Percentiles rank a stretch among this genome's conserved stretches.
Evolutionary conservation across 2,113 vertebrate genomes (phyloP).

Genomic region (Thymallus thymallus): DNA sequence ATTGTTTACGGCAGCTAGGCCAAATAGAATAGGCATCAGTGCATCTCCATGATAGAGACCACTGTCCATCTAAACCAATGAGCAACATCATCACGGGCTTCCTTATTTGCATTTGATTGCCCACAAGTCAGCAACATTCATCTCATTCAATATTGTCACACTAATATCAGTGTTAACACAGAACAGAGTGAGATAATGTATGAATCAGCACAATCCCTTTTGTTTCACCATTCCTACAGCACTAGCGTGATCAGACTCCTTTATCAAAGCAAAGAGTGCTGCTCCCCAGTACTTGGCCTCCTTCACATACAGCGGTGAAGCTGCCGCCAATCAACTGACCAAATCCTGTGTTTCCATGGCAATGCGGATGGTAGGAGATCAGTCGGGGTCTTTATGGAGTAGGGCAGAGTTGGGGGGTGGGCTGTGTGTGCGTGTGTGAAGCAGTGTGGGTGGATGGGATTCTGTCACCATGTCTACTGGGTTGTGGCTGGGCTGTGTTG

Average conservation of each 20-base stretch:
- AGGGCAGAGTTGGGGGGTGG: constrained; percentile 35
- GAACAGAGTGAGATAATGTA: background rate
- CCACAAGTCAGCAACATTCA: background rate
- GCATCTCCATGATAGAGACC: background rate
- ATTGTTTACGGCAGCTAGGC: too few species aligned
- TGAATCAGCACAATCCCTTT: background rate
- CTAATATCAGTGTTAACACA: background rate
- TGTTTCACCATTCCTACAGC: background rate
- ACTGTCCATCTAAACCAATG: constrained; percentile 2
- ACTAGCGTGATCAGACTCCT: background rate
- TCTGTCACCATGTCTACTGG: background rate
- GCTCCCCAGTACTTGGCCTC: constrained; percentile 19
- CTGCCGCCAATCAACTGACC: constrained; percentile 39
- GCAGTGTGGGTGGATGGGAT: constrained; percentile 13
- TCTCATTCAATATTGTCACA: background rate
- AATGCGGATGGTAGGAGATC: constrained; percentile 47
- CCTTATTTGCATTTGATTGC: background rate
- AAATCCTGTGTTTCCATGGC: constrained; percentile 63
- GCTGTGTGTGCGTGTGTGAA: constrained; percentile 43
- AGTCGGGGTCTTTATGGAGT: constrained; percentile 32
- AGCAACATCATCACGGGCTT: background rate
- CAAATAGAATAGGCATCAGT: too few species aligned
- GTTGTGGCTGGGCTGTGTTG: background rate
- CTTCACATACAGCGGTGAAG: background rate
- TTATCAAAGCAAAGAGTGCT: constrained; percentile 25